Conservation (phyloP, 1,140 invertebrate species). For the Heliconius congener region DNA sequence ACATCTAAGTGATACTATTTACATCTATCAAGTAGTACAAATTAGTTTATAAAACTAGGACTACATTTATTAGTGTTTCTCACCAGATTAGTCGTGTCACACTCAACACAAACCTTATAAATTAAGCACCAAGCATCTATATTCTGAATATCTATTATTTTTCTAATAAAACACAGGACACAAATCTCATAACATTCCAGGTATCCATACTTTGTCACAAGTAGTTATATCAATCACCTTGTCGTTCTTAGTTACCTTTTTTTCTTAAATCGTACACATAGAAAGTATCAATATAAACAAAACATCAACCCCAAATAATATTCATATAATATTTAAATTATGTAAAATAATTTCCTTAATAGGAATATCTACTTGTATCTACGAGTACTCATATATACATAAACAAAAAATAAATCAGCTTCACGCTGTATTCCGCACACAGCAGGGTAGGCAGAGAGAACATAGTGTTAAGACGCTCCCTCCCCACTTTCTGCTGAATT, state of each 20-base stretch:
- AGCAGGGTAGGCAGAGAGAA: too few relatives aligned
- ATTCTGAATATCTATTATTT: not conserved
- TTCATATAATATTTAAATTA: too few relatives aligned
- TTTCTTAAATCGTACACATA: not conserved
- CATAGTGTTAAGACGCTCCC: too few relatives aligned
- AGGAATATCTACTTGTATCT: not conserved
- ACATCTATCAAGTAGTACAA: conserved; percentile 32
- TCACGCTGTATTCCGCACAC: too few relatives aligned
- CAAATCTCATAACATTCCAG: not conserved
- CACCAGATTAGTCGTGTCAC: not conserved
- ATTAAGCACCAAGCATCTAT: conserved; percentile 10
- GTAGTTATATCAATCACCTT: not conserved
- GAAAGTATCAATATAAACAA: too few relatives aligned
- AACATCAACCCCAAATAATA: too few relatives aligned
- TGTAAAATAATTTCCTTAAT: too few relatives aligned
- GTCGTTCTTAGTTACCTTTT: not conserved
- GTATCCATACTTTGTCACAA: not conserved
- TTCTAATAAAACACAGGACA: not conserved
- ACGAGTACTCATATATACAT: too few relatives aligned
- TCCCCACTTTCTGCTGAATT: too few relatives aligned
- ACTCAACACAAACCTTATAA: not conserved
- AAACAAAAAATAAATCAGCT: too few relatives aligned
- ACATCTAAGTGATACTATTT: conserved; percentile 37
- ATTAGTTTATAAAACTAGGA: conserved; percentile 16
- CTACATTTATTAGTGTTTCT: not conserved